phyloP scores from a whole-genome alignment of 2,888 invertebrate species.

The Pristionchus arcanus region DNA sequence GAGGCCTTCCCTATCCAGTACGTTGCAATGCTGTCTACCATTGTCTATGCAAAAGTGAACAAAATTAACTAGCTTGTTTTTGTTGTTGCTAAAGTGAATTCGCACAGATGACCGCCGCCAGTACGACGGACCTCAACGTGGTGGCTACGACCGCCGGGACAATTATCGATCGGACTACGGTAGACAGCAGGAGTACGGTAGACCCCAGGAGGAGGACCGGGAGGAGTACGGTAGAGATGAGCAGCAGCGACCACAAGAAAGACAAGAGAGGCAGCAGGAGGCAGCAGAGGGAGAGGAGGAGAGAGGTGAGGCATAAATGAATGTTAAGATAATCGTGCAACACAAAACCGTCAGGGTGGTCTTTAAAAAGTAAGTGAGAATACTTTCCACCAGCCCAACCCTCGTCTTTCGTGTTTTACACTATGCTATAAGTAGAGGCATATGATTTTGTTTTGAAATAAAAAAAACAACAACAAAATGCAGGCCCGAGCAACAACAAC shows the following conservation, averaged over 20 bases:
- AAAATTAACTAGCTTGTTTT: background rate
- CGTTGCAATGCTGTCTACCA: background rate
- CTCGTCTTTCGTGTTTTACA: no score
- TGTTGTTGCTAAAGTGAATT: background rate
- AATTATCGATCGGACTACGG: slow-evolving; percentile 40
- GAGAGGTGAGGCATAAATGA: background rate
- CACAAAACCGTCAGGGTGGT: no score
- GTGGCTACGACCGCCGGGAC: slow-evolving; percentile 1
- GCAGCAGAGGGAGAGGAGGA: background rate
- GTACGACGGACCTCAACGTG: slow-evolving; percentile 19
- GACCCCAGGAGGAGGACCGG: background rate
- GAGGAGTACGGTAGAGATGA: slow-evolving; percentile 5
- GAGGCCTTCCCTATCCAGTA: no score
- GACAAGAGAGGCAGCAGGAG: background rate
- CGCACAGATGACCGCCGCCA: background rate
- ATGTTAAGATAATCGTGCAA: background rate
- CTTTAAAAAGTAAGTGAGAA: no score
- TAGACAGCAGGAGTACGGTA: background rate
- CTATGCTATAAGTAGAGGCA: no score
- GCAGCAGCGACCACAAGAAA: background rate
- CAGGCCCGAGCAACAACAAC: background rate
- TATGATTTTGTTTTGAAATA: no score
- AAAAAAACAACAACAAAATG: background rate
- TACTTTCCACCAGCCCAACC: no score
- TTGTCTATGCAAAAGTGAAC: background rate